phyloP scores from a whole-genome alignment of 2,113 vertebrate genomes.

The Camarhynchus parvulus region DNA sequence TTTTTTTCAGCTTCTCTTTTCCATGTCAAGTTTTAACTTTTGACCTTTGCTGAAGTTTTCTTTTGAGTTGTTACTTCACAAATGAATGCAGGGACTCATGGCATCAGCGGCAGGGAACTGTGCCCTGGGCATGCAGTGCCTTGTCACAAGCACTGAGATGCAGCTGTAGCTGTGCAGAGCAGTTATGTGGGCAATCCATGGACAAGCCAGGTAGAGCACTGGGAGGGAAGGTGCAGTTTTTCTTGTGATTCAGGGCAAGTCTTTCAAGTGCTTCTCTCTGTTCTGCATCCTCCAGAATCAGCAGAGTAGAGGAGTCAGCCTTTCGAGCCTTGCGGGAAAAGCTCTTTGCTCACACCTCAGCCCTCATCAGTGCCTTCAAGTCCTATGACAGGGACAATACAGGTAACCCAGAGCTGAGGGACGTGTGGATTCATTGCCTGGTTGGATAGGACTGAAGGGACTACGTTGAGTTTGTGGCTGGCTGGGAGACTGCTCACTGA shows the following conservation, averaged over 20 bases:
- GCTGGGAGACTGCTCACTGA: neutral
- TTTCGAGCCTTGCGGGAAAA: conserved; percentile 75
- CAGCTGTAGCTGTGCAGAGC: neutral
- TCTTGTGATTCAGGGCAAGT: neutral
- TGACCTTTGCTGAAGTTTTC: neutral
- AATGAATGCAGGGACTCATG: neutral
- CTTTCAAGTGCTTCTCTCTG: neutral
- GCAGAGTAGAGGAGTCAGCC: conserved; percentile 80
- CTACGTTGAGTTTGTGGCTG: too few relatives aligned
- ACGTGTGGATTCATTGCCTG: rapidly evolving
- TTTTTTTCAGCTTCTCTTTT: neutral
- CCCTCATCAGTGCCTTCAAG: conserved; percentile 73
- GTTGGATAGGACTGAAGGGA: neutral
- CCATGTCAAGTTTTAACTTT: neutral
- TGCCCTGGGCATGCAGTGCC: neutral
- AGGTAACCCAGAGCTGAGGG: conserved; percentile 47
- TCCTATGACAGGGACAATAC: conserved; percentile 52
- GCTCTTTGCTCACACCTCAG: conserved; percentile 79
- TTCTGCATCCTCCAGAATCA: conserved; percentile 64
- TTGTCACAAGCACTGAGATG: neutral
- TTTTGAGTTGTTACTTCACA: neutral
- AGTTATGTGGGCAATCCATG: neutral
- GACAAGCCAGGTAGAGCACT: neutral
- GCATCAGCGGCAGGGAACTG: neutral
- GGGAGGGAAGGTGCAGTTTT: neutral